Evolutionary conservation across 2,888 invertebrate genomes (phyloP), one percentile per base, ranked within the genome.

Genomic region (Mythimna lalbum): DNA sequence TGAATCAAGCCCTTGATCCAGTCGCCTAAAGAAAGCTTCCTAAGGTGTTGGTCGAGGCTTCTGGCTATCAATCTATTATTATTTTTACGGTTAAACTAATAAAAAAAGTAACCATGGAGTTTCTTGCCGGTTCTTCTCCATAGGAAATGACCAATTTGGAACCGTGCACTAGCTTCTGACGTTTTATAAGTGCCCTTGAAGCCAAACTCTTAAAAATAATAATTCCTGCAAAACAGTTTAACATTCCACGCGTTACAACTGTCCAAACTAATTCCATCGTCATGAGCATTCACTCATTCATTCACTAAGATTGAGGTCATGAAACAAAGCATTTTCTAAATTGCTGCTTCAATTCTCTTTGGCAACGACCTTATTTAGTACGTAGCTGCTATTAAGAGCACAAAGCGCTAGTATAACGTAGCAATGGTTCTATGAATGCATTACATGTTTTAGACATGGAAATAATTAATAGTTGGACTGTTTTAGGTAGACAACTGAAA

Each of bases 281-380:
- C 61, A 33, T 56, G 23, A 60, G 60, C 63, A 64, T 80, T 69
- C 67, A 73, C 66, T 81, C 62, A 61, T 68, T 69, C 67, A 68
- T 74, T 77, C 39, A 60, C 43, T 43, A 57, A 66, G 14, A 82
- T 63, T 69, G 85, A 84, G 81, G 81, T 74, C 85, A 68, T 67
- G 60, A 63, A 75, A 82, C 80, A 69, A 79, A 74, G 59, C 74
- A 69, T 77, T 81, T 81, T 81, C 78, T 84, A 73, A 84, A 84
- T 82, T 47, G 31, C 64, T 65, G 55, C 63, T 71, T 78, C 83
- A 85, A 78, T 82, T 82, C 70, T 81, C 80, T 84, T 74, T 82
- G 63, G 56, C 52, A 65, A 68, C 85, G 69, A 71, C 81, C 86
- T 82, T 85, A 85, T 83, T 77, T 57, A 70, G 59, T 72, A 23